phyloP scores from a whole-genome alignment of 1,140 invertebrate genomes.

The Stegodyphus mimosarum region DNA sequence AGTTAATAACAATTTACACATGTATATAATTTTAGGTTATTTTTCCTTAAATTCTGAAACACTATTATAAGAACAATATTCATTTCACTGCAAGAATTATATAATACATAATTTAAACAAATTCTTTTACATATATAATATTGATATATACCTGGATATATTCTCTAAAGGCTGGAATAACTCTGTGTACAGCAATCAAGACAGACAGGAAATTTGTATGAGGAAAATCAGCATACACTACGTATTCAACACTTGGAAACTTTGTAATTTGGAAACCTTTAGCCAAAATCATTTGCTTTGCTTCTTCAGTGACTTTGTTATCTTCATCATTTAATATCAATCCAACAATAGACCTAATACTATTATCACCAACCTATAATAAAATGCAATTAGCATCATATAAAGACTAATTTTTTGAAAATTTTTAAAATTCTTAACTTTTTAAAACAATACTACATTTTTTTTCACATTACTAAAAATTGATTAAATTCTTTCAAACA shows the following conservation, averaged over 20 bases:
- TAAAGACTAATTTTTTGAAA: too few species aligned
- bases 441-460: too few species aligned
- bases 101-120: too few species aligned
- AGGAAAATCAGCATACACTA: slow-evolving; percentile 69
- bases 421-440: too few species aligned
- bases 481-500: too few species aligned
- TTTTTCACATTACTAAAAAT: too few species aligned
- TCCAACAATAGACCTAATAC: slow-evolving; percentile 68
- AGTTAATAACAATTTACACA: too few species aligned
- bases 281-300: slow-evolving; percentile 58
- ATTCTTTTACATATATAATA: too few species aligned
- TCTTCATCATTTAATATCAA: slow-evolving; percentile 66
- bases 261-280: slow-evolving; percentile 68
- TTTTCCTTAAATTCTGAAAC: too few species aligned
- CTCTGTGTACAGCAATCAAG: slow-evolving; percentile 68
- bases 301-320: slow-evolving; percentile 62
- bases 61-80: too few species aligned
- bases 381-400: background rate
- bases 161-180: slow-evolving; percentile 67
- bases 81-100: too few species aligned
- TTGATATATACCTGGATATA: slow-evolving; percentile 68
- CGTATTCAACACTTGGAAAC: slow-evolving; percentile 68
- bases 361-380: slow-evolving; percentile 65
- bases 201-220: slow-evolving; percentile 69
- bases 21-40: too few species aligned